phyloP scores from a whole-genome alignment of 1,140 invertebrate genomes.

The Hetaerina americana region DNA sequence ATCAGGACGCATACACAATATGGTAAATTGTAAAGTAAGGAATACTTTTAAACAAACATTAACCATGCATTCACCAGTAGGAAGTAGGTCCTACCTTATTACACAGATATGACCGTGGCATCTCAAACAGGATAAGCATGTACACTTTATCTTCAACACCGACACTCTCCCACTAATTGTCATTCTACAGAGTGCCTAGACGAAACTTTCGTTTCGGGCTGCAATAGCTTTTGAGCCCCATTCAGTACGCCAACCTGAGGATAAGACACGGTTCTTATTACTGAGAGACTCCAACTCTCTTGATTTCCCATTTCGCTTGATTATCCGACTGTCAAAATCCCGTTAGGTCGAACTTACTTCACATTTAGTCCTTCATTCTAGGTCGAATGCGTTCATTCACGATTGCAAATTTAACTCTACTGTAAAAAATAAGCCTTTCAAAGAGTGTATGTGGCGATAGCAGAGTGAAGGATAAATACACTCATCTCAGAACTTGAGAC shows the following conservation, averaged over 20 bases:
- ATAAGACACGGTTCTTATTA: background rate
- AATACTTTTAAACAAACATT: background rate
- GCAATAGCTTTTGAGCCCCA: background rate
- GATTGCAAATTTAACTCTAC: too few relatives aligned
- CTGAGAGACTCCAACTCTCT: background rate
- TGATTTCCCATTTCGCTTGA: too few relatives aligned
- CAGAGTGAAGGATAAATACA: too few relatives aligned
- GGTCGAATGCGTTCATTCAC: too few relatives aligned
- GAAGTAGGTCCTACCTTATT: background rate
- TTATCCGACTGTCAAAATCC: too few relatives aligned
- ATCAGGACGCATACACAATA: too few relatives aligned
- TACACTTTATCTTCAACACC: background rate
- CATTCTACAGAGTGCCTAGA: background rate
- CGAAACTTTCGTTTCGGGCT: background rate
- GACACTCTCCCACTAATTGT: background rate
- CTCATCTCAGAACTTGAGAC: too few relatives aligned
- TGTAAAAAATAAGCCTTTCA: too few relatives aligned
- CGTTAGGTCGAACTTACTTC: too few relatives aligned
- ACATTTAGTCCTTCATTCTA: too few relatives aligned
- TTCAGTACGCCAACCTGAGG: constrained; percentile 2
- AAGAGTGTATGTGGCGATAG: too few relatives aligned
- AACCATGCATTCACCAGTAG: background rate
- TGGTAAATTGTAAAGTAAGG: too few relatives aligned
- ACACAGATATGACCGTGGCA: background rate
- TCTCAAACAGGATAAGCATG: background rate